Evolutionary conservation across 2,888 invertebrate species (phyloP).

Genomic region (Ectemnius lituratus): DNA sequence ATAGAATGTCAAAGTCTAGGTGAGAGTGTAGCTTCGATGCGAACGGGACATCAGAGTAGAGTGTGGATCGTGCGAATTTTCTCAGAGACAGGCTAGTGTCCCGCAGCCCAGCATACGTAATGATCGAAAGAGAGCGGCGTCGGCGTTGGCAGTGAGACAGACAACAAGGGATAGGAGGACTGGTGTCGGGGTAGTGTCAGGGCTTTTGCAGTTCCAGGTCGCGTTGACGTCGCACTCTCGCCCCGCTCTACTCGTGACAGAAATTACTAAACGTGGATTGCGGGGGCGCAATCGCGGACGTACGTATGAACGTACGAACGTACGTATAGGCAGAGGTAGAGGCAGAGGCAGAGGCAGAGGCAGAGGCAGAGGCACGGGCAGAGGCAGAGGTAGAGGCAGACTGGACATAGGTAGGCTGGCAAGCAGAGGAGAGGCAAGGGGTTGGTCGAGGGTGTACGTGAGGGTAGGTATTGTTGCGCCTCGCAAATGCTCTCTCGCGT

Average conservation of each 20-base stretch:
- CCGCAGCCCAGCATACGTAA: constrained; percentile 17
- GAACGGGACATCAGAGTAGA: too few relatives aligned
- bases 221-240: constrained; percentile 62
- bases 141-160: neutral
- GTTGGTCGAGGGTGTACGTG: constrained; percentile 25
- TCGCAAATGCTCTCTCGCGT: constrained; percentile 43
- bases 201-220: constrained; percentile 60
- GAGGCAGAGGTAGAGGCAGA: constrained; percentile 4
- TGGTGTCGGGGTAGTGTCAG: constrained; percentile 17
- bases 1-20: too few relatives aligned
- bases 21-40: too few relatives aligned
- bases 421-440: constrained; percentile 26
- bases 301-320: neutral
- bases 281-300: neutral
- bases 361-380: constrained; percentile 12
- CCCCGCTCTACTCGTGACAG: constrained; percentile 76
- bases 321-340: too few relatives aligned
- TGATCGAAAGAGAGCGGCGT: constrained; percentile 3
- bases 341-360: too few relatives aligned
- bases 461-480: constrained; percentile 38
- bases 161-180: neutral
- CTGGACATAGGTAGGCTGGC: constrained; percentile 38
- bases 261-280: constrained; percentile 74
- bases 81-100: constrained; percentile 48
- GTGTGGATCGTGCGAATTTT: constrained; percentile 45